A percentile compares a stretch with the other conserved stretches of the same genome.
These are phyloP conservation scores for Huso huso DNA, from an alignment of 2,797 vertebrate species.

Conservation along the genomic window DNA sequence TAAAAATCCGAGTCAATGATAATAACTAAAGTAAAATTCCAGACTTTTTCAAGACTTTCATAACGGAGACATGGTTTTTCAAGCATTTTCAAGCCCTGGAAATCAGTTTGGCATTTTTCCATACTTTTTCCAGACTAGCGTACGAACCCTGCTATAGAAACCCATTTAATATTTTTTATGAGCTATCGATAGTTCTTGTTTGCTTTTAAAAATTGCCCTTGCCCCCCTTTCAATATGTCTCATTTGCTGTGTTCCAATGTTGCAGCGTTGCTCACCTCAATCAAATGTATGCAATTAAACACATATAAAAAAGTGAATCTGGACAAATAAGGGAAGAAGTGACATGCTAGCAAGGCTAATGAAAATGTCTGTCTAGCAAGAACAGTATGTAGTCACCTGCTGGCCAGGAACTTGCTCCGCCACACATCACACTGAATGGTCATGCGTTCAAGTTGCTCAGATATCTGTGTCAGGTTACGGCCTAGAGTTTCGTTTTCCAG, in stretches of 20 bases:
- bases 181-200: too few species aligned
- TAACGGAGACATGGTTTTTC: too few species aligned
- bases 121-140: too few species aligned
- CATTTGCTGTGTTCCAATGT: too few species aligned
- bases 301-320: not conserved
- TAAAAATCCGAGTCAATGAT: slow-evolving; percentile 46
- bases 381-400: slow-evolving; percentile 60
- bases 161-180: too few species aligned
- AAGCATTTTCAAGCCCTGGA: slow-evolving; percentile 70
- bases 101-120: slow-evolving; percentile 36
- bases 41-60: too few species aligned
- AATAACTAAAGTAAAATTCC: too few species aligned
- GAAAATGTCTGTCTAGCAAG: not conserved
- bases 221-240: too few species aligned
- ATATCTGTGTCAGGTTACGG: slow-evolving; percentile 66
- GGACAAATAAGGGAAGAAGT: not conserved
- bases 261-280: not conserved
- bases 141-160: too few species aligned
- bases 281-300: not conserved
- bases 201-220: too few species aligned
- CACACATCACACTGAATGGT: slow-evolving; percentile 97
- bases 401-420: slow-evolving; percentile 97
- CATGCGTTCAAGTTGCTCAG: slow-evolving; percentile 91
- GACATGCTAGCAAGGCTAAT: not conserved
- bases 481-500: slow-evolving; percentile 85